Evolutionary conservation across 2,113 vertebrate species (phyloP).

Genomic region (Trinectes maculatus): DNA sequence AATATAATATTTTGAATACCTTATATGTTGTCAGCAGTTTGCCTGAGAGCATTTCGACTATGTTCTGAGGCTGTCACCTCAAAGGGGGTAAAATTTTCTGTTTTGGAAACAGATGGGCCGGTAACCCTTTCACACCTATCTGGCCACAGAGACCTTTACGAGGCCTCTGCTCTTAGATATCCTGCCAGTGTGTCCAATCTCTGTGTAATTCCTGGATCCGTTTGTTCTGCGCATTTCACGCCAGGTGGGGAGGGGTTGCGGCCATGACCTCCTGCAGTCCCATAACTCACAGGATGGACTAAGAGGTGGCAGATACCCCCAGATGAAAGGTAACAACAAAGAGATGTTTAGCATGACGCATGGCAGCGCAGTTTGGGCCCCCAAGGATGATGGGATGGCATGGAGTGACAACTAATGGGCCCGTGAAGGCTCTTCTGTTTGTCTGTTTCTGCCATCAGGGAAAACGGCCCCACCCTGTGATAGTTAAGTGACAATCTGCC

Average conservation of each 20-base stretch:
- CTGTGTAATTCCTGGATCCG: slow-evolving; percentile 79
- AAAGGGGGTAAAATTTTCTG: slow-evolving; percentile 34
- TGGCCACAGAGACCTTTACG: slow-evolving; percentile 52
- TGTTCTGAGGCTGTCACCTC: slow-evolving; percentile 38
- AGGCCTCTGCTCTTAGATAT: slow-evolving; percentile 58
- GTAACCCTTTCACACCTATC: slow-evolving; percentile 72
- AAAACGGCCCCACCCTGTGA: slow-evolving; percentile 54
- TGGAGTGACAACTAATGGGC: slow-evolving; percentile 80
- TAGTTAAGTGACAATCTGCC: slow-evolving; percentile 46
- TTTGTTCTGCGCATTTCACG: slow-evolving; percentile 94
- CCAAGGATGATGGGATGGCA: slow-evolving; percentile 85
- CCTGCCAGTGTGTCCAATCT: slow-evolving; percentile 74
- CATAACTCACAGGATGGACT: slow-evolving; percentile 88
- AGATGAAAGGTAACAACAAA: slow-evolving; percentile 93
- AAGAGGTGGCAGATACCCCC: slow-evolving; percentile 81
- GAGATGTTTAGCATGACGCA: slow-evolving; percentile 81
- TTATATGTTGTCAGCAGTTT: slow-evolving; percentile 1
- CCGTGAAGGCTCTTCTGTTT: slow-evolving; percentile 69
- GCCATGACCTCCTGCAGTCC: slow-evolving; percentile 78
- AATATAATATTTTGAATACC: slow-evolving; percentile 8
- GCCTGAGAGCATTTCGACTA: slow-evolving; percentile 37
- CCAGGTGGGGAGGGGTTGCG: slow-evolving; percentile 82
- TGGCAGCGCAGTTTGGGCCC: slow-evolving; percentile 71
- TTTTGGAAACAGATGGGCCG: slow-evolving; percentile 69
- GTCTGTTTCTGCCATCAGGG: slow-evolving; percentile 92